phyloP scores from a whole-genome alignment of 2,797 vertebrate genomes.

The Myotis planiceps region DNA sequence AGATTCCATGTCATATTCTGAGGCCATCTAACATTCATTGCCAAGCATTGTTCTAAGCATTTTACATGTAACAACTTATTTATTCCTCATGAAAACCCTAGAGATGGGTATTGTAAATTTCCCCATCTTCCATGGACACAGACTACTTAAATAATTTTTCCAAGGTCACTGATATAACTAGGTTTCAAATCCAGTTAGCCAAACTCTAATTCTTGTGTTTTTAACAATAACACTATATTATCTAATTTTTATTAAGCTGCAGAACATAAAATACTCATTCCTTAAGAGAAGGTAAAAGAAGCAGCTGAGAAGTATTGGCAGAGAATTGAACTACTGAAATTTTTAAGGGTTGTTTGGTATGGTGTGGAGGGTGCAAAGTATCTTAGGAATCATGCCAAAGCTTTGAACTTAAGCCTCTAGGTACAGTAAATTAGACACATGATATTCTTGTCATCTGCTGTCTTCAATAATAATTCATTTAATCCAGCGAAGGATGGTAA shows the following conservation, averaged over 20 bases:
- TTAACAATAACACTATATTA: not conserved
- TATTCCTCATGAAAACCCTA: not conserved
- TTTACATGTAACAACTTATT: not conserved
- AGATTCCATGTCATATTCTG: not conserved
- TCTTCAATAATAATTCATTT: conserved; percentile 66
- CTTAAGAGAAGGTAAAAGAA: conserved; percentile 15
- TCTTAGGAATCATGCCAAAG: conserved; percentile 54
- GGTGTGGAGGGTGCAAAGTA: not conserved
- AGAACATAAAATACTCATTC: conserved; percentile 35
- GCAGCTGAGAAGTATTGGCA: conserved; percentile 58
- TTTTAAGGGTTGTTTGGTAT: conserved; percentile 55
- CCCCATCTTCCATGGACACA: not conserved
- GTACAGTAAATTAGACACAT: conserved; percentile 43
- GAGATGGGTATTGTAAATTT: not conserved
- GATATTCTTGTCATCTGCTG: conserved; percentile 32
- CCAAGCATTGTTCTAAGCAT: not conserved
- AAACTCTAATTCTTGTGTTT: not conserved
- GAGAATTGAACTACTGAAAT: conserved; percentile 55
- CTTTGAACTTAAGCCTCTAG: conserved; percentile 67
- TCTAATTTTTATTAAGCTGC: conserved; percentile 35
- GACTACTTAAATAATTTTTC: not conserved
- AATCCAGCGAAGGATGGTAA: conserved; percentile 19
- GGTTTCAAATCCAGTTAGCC: not conserved
- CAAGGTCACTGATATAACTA: not conserved
- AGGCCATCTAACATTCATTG: not conserved